Evolutionary conservation across 2,888 invertebrate genomes (phyloP).

Genomic region (Synergus gifuensis): DNA sequence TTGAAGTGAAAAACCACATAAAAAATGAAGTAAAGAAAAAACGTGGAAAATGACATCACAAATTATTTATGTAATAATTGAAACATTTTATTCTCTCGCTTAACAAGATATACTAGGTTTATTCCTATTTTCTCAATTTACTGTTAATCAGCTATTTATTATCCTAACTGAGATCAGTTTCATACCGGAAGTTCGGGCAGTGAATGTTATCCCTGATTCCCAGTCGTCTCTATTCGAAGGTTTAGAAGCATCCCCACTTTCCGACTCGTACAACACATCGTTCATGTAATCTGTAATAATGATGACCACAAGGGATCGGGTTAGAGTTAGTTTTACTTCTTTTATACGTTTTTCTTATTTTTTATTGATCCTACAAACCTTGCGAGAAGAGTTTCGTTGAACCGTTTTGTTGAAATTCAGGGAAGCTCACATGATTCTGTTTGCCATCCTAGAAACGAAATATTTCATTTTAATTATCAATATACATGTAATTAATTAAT

Average conservation of each 20-base stretch:
- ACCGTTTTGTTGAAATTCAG: constrained; percentile 93
- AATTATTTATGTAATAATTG: neutral
- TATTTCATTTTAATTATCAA: neutral
- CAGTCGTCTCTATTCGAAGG: constrained; percentile 84
- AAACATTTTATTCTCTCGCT: neutral
- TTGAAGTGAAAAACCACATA: no score
- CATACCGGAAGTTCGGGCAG: constrained; percentile 91
- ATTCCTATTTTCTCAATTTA: neutral
- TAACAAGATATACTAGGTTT: neutral
- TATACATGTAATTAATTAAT: neutral
- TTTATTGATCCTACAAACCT: constrained; percentile 80
- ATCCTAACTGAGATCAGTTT: neutral
- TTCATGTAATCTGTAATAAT: constrained; percentile 87
- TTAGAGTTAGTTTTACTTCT: neutral
- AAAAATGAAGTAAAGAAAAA: neutral
- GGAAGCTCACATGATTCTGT: constrained; percentile 93
- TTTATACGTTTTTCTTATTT: neutral
- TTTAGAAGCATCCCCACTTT: constrained; percentile 80
- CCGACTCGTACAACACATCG: constrained; percentile 87
- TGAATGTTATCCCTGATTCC: constrained; percentile 94
- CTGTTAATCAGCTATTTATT: neutral
- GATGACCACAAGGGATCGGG: neutral
- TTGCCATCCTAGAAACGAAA: constrained; percentile 86
- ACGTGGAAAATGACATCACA: neutral
- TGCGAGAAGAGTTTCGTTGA: constrained; percentile 92